Evolutionary conservation across 2,113 vertebrate species (phyloP), one percentile per base, ranked within the genome.

Genomic region (crab-eating macaque (Macaca fascicularis)): DNA sequence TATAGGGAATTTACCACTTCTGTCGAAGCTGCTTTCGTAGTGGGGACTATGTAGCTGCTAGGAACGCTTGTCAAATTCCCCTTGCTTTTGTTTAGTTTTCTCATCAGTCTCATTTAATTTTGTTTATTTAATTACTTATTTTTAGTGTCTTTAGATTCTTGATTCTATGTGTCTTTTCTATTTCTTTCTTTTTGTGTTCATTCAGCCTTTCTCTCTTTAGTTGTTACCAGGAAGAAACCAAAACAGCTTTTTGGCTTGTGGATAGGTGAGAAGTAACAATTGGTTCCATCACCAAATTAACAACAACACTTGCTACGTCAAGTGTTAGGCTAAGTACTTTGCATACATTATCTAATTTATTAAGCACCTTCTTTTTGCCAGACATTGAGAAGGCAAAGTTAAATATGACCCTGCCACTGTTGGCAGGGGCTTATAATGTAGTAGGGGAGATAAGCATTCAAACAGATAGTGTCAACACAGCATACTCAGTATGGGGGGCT

Each of bases 11-110:
- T 82, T 94, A 59, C 27, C 40, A 74, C 61, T 78, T 95, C 75
- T 40, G 38, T 93, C 67, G 50, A 52, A 90, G 64, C 35, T 22
- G 17, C 55, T 92, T 89, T 94, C 32, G 25, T 75, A 59, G 59
- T 45, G 80, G 22, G 89, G n/a, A 67, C 52, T 23, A 23, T 79
- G 55, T 69, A 19, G 30, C 69, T 32, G 9, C 87, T 76, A 32
- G 93, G 82, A 96, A 82, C 67, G 4, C 61, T 40, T 57, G 35
- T 82, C 81, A 89, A 70, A 92, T 79, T 55, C 8, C 69, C 43
- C 79, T 90, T 52, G 79, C 61, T 87, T n/a, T 69, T 30, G 45
- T 93, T 91, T 89, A 32, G 75, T 85, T 84, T 81, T 89, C 83
- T 96, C 38, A 32, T 67, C 61, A 6, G 35, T 75, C 45, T 96